Evolutionary conservation across 2,888 invertebrate genomes (phyloP).

Genomic region (Strigamia transsilvanica): DNA sequence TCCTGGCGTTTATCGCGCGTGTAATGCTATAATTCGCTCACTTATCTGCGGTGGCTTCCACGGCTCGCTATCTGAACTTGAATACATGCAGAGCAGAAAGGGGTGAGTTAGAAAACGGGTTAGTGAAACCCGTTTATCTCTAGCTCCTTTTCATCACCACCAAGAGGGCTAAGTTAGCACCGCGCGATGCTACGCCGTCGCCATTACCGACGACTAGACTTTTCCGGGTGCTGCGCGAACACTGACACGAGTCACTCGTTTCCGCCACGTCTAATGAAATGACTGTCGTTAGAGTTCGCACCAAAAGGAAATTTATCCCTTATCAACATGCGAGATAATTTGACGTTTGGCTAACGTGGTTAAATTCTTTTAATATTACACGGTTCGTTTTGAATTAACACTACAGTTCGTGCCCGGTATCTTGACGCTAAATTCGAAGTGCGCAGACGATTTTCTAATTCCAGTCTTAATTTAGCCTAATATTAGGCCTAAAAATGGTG

Average conservation of each 20-base stretch:
- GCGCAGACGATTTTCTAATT: too few relatives aligned
- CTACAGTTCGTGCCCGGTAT: too few relatives aligned
- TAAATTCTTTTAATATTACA: not conserved
- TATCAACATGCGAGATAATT: conserved; percentile 20
- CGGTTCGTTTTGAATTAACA: not conserved
- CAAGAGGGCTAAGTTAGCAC: not conserved
- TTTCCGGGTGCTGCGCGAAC: not conserved
- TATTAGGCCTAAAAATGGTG: too few relatives aligned
- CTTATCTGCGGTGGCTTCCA: conserved; percentile 20
- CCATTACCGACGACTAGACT: not conserved
- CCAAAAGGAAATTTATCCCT: not conserved
- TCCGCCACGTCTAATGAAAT: conserved; percentile 17
- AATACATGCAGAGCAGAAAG: conserved; percentile 2
- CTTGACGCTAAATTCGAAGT: too few relatives aligned
- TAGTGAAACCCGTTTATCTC: conserved; percentile 13
- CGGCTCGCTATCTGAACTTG: conserved; percentile 26
- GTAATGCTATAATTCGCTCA: conserved; percentile 38
- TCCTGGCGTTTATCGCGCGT: conserved; percentile 27
- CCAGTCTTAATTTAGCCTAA: too few relatives aligned
- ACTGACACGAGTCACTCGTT: not conserved
- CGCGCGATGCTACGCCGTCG: not conserved
- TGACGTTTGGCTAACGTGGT: not conserved
- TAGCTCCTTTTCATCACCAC: not conserved
- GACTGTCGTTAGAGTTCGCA: not conserved
- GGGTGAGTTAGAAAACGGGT: not conserved